Evolutionary conservation across 2,113 vertebrate genomes (phyloP), one percentile per base, ranked within the genome.

Genomic region (Anolis sagrei): DNA sequence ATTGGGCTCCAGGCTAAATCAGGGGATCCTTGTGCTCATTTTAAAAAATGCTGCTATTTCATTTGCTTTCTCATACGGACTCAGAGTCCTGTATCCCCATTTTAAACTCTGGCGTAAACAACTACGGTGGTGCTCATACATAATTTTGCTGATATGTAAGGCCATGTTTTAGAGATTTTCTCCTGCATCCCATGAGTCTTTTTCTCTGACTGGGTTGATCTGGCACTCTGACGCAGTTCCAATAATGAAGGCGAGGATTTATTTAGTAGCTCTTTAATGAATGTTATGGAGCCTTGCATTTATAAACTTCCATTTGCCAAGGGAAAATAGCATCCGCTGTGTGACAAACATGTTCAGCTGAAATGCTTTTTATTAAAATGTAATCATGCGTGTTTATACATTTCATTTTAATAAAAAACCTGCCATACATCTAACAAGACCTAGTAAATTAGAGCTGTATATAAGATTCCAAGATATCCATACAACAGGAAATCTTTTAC

Each of bases 311-410:
- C 76, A 23, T 49, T 90, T 62, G 23, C 74, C 77, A 72, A 0
- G 7, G 23, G 4, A 80, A 77, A 89, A 81, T 66, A 62, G 61
- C 77, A 88, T 34, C 48, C 32, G 76, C 14, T 49, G 77, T 91
- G 81, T 91, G 76, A 74, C 86, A 86, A 88, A 85, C 81, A 76
- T 74, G 18, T 0, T 75, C 86, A 88, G 58, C 51, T 85, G 73
- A 86, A 82, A 85, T 61, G 73, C 27, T 90, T 90, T 89, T 80
- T 87, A 90, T 92, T 90, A 69, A 89, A 73, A 77, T 75, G 88
- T 86, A 83, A 86, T 75, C 32, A 54, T 18, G n/a, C 68, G 21
- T 1, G 83, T 92, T 89, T 85, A 62, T 79, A 80, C 74, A 89
- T 2, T 0, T 0, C 51, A 64, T 23, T 48, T 90, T 72, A 76